Conservation (phyloP, 2,888 invertebrate genomes). For the Drosophila pegasa region DNA sequence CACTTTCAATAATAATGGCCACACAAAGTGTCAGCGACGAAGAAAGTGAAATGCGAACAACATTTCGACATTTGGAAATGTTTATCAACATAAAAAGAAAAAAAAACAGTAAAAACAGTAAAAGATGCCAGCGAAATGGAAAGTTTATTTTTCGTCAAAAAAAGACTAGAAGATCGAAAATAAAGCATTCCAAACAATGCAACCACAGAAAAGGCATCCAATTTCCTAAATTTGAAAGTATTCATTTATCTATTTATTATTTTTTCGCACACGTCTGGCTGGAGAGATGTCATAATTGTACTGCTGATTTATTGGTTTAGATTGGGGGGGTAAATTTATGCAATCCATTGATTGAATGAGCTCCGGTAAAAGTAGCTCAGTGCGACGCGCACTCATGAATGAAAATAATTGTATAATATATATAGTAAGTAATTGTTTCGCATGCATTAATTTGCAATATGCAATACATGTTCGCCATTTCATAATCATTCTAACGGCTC, state of each 20-base stretch:
- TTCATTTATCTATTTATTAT: slow-evolving; percentile 36
- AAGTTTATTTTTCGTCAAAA: slow-evolving; percentile 54
- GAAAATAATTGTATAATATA: slow-evolving; percentile 61
- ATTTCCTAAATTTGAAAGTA: slow-evolving; percentile 58
- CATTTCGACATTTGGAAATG: slow-evolving; percentile 58
- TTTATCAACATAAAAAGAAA: slow-evolving; percentile 51
- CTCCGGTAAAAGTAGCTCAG: slow-evolving; percentile 14
- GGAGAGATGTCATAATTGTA: slow-evolving; percentile 59
- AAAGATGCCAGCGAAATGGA: slow-evolving; percentile 66
- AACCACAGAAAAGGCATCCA: slow-evolving; percentile 17
- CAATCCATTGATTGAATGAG: slow-evolving; percentile 39
- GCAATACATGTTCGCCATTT: slow-evolving; percentile 55
- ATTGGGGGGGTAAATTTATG: slow-evolving; percentile 52
- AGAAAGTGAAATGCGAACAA: slow-evolving; percentile 75
- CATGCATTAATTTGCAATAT: slow-evolving; percentile 37
- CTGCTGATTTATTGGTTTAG: slow-evolving; percentile 22
- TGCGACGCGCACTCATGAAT: slow-evolving; percentile 49
- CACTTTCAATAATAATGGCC: slow-evolving; percentile 72
- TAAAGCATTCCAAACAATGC: slow-evolving; percentile 44
- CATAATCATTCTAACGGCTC: slow-evolving; percentile 74
- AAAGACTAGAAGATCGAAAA: slow-evolving; percentile 51
- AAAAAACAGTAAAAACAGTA: slow-evolving; percentile 31
- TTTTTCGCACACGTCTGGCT: slow-evolving; percentile 18
- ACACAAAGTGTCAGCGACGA: slow-evolving; percentile 51
- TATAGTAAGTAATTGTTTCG: slow-evolving; percentile 26